phyloP scores from a whole-genome alignment of 2,797 vertebrate species.

The Pygocentrus nattereri region DNA sequence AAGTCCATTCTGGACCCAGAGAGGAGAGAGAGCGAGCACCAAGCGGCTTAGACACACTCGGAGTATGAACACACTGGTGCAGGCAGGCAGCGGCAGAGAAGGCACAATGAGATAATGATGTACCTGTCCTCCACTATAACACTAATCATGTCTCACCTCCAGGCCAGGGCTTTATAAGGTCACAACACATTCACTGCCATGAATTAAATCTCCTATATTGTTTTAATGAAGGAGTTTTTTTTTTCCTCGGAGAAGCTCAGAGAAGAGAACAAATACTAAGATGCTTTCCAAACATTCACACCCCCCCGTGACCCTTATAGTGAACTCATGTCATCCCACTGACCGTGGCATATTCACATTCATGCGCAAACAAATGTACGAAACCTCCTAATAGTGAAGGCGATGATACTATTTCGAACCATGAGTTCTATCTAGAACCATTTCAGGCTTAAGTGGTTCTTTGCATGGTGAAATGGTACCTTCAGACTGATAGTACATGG shows the following conservation, averaged over 20 bases:
- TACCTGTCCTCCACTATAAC: slow-evolving; percentile 85
- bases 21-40: slow-evolving; percentile 69
- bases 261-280: slow-evolving; percentile 31
- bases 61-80: slow-evolving; percentile 69
- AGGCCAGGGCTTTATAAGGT: slow-evolving; percentile 79
- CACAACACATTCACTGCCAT: slow-evolving; percentile 77
- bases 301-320: slow-evolving; percentile 41
- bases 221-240: slow-evolving; percentile 77
- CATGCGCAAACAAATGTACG: slow-evolving; percentile 36
- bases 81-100: slow-evolving; percentile 71
- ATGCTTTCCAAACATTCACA: slow-evolving; percentile 54
- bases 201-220: slow-evolving; percentile 77
- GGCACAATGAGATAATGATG: slow-evolving; percentile 84
- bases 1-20: slow-evolving; percentile 79
- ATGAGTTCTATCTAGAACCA: too few species aligned
- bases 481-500: too few species aligned
- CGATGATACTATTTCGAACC: too few species aligned
- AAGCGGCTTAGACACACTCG: slow-evolving; percentile 59
- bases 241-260: slow-evolving; percentile 30
- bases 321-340: background rate
- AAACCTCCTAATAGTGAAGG: slow-evolving; percentile 19
- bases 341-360: slow-evolving; percentile 9
- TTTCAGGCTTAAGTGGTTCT: too few species aligned
- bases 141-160: slow-evolving; percentile 83
- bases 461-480: too few species aligned